Percentiles rank a stretch among this genome's conserved stretches.
These are phyloP conservation scores for Botrylloides violaceus DNA, from an alignment of 23 tunicate species.

Conservation along the genomic window DNA sequence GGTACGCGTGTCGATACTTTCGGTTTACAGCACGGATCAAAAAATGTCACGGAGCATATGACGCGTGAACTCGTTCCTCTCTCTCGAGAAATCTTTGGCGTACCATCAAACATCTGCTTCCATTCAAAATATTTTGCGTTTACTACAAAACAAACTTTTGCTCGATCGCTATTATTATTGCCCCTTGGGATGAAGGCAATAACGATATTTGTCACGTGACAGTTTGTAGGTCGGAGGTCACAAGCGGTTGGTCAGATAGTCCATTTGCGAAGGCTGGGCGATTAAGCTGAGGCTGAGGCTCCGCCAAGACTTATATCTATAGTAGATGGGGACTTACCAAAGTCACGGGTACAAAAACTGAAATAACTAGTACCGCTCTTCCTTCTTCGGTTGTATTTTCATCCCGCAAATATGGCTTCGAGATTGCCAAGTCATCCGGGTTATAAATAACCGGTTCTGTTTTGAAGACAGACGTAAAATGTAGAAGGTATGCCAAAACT, in stretches of 20 bases:
- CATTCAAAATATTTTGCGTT: not conserved
- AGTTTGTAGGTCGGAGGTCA: too few species aligned
- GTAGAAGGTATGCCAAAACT: conserved; percentile 14
- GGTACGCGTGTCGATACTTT: too few species aligned
- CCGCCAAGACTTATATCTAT: not conserved
- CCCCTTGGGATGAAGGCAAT: not conserved
- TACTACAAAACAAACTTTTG: not conserved
- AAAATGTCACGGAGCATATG: too few species aligned
- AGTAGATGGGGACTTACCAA: not conserved
- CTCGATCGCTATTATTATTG: not conserved
- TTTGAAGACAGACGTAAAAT: conserved; percentile 16
- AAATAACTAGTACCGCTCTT: not conserved
- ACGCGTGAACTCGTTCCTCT: too few species aligned
- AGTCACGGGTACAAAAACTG: not conserved
- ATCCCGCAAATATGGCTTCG: conserved; percentile 1
- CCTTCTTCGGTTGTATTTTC: not conserved
- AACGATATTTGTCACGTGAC: not conserved
- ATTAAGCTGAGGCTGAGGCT: too few species aligned
- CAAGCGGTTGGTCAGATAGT: too few species aligned
- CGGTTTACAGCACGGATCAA: too few species aligned
- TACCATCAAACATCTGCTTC: not conserved
- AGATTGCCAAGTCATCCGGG: conserved; percentile 7
- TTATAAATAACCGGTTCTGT: not conserved
- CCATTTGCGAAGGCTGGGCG: too few species aligned
- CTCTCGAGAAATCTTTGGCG: not conserved